Percentiles rank a stretch among this genome's conserved stretches.
Evolutionary conservation across 2,888 invertebrate species (phyloP).

Genomic region (Diarsia mendica): DNA sequence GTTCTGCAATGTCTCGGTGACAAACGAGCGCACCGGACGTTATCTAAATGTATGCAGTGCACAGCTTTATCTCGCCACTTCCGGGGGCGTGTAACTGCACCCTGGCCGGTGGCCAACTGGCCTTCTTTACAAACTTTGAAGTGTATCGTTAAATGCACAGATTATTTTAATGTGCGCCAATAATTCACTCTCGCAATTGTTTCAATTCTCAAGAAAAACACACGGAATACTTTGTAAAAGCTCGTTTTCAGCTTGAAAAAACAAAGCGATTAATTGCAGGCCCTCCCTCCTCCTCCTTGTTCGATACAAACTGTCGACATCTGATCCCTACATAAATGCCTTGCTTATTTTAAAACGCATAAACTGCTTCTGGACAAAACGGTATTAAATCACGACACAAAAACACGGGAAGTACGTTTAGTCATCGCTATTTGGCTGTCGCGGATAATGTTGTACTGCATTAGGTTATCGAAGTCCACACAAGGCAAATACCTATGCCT

Average conservation of each 20-base stretch:
- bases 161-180: constrained; percentile 75
- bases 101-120: constrained; percentile 84
- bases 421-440: constrained; percentile 63
- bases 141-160: constrained; percentile 78
- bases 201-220: constrained; percentile 71
- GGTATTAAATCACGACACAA: constrained; percentile 67
- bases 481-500: constrained; percentile 9
- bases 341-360: constrained; percentile 34
- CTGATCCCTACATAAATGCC: constrained; percentile 37
- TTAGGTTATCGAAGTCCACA: constrained; percentile 19
- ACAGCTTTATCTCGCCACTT: constrained; percentile 76
- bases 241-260: constrained; percentile 64
- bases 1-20: constrained; percentile 49
- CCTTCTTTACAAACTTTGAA: constrained; percentile 77
- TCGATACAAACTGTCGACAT: constrained; percentile 33
- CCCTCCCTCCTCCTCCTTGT: not conserved
- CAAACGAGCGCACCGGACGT: constrained; percentile 58
- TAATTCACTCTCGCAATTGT: constrained; percentile 77
- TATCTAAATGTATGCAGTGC: constrained; percentile 71
- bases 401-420: constrained; percentile 66
- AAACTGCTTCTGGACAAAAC: constrained; percentile 4
- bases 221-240: constrained; percentile 62
- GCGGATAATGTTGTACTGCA: constrained; percentile 44
- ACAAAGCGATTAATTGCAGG: constrained; percentile 58
- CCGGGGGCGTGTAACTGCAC: constrained; percentile 80